A percentile compares a stretch with the other conserved stretches of the same genome.
Conservation (phyloP, 2,888 invertebrate genomes). For the Nesidiocoris tenuis region DNA sequence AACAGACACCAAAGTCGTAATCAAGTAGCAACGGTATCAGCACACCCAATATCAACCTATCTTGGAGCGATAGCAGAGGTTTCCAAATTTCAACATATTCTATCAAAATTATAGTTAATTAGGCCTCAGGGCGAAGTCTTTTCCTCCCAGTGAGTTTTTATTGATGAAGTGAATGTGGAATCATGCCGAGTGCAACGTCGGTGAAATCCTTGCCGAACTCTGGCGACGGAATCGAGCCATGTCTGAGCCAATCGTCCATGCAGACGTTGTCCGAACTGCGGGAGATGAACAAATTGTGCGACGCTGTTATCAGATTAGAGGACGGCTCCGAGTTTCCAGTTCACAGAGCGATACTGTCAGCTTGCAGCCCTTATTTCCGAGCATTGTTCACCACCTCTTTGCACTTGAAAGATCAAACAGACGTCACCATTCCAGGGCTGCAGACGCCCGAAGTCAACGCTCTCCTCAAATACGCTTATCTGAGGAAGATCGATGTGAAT, state of each 20-base stretch:
- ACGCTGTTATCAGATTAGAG: slow-evolving; percentile 78
- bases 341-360: slow-evolving; percentile 80
- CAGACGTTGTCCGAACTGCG: slow-evolving; percentile 80
- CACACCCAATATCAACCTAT: too few species aligned
- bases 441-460: slow-evolving; percentile 73
- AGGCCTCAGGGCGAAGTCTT: too few species aligned
- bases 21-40: too few species aligned
- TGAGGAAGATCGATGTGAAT: slow-evolving; percentile 72
- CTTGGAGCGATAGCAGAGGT: too few species aligned
- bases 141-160: too few species aligned
- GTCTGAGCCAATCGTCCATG: slow-evolving; percentile 76
- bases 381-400: slow-evolving; percentile 80
- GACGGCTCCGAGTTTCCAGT: slow-evolving; percentile 81
- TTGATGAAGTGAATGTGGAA: neutral
- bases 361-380: slow-evolving; percentile 85
- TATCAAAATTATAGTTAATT: too few species aligned
- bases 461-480: slow-evolving; percentile 81
- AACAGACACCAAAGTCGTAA: too few species aligned
- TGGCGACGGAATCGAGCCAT: slow-evolving; percentile 61
- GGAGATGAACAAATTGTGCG: slow-evolving; percentile 80
- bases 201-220: neutral
- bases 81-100: too few species aligned
- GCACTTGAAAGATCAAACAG: slow-evolving; percentile 66
- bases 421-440: slow-evolving; percentile 75
- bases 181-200: neutral